Evolutionary conservation across 2,113 vertebrate species (phyloP).

Genomic region (Pseudorhombus dupliciocellatus): DNA sequence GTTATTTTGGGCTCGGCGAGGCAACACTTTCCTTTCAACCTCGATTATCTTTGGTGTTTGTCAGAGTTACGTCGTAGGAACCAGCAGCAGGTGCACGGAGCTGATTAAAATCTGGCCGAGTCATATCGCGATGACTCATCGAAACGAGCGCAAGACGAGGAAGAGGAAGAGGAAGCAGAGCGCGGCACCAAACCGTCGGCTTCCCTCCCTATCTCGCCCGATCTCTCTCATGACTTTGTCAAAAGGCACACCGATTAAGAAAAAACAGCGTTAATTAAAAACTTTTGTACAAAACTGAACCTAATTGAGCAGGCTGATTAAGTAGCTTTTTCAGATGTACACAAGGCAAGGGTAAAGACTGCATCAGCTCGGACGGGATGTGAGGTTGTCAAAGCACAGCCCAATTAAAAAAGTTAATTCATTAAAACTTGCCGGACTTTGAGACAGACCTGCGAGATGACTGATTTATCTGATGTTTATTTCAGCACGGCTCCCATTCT

Average conservation of each 20-base stretch:
- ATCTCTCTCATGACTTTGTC: slow-evolving; percentile 67
- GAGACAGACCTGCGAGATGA: slow-evolving; percentile 61
- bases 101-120: slow-evolving; percentile 69
- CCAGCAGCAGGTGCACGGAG: slow-evolving; percentile 66
- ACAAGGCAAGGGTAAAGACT: slow-evolving; percentile 32
- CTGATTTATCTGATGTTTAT: slow-evolving; percentile 67
- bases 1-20: slow-evolving; percentile 37
- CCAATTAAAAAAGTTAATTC: slow-evolving; percentile 75
- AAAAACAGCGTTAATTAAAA: slow-evolving; percentile 70
- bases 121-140: slow-evolving; percentile 68
- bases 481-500: slow-evolving; percentile 42
- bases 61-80: slow-evolving; percentile 48
- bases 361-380: slow-evolving; percentile 38
- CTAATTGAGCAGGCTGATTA: slow-evolving; percentile 66
- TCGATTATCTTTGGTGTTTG: slow-evolving; percentile 66
- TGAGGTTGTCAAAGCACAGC: slow-evolving; percentile 63
- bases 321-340: slow-evolving; percentile 56
- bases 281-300: slow-evolving; percentile 60
- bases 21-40: slow-evolving; percentile 53
- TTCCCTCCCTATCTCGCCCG: slow-evolving; percentile 16
- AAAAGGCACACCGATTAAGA: slow-evolving; percentile 61
- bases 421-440: slow-evolving; percentile 68
- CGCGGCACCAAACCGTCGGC: slow-evolving; percentile 44
- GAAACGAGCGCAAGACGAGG: slow-evolving; percentile 36
- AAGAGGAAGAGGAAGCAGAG: slow-evolving; percentile 53